Base-by-base conservation (phyloP, 2,113 vertebrate species). In the Hippocampus mohnikei region DNA sequence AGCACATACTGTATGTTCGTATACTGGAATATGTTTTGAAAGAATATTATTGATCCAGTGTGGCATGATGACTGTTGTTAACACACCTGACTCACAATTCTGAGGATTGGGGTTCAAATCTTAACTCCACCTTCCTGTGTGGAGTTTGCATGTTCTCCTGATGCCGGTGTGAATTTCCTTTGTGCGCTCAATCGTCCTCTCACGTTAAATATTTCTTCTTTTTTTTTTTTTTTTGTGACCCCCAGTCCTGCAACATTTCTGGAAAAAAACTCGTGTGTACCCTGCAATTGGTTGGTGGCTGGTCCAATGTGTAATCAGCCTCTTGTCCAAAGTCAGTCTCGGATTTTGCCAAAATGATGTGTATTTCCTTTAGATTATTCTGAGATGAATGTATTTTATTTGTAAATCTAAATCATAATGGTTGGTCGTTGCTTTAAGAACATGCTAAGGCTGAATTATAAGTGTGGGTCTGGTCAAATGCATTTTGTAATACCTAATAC, bases 371-470 rank as follows among this genome's bases (percentile, higher is more conserved):
- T 20, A 5, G 16, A 18, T 50, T 18, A 50, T 50, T 50, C 48
- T 1, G 13, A 50, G 48, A 18, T 50, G 13, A 16, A 20, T 50
- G 16, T 52, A 20, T 52, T 52, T 52, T 7, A 52, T 52, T 52
- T 52, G 6, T 6, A 52, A 16, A 18, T 33, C 25, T 18, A 60
- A 29, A 33, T 13, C 58, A 60, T 2, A 33, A 60, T 60, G 10
- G 58, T 1, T 9, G 27, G 2, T 18, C 29, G 4, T 60, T 27
- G 58, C 3, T 16, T 27, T 29, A 15, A 60, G 29, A 40, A 37
- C 33, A 37, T 37, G 33, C 16, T 21, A 37, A n/a, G 70, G 81
- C 52, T 53, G 60, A 87, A 63, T 81, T 70, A 12, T 63, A 72
- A 3, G 12, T 23, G 78, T 72, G n/a, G 4, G 58, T 55, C 9